These are phyloP conservation scores for Gymnorhina tibicen DNA, from an alignment of 2,113 vertebrate species.

Conservation along the genomic window DNA sequence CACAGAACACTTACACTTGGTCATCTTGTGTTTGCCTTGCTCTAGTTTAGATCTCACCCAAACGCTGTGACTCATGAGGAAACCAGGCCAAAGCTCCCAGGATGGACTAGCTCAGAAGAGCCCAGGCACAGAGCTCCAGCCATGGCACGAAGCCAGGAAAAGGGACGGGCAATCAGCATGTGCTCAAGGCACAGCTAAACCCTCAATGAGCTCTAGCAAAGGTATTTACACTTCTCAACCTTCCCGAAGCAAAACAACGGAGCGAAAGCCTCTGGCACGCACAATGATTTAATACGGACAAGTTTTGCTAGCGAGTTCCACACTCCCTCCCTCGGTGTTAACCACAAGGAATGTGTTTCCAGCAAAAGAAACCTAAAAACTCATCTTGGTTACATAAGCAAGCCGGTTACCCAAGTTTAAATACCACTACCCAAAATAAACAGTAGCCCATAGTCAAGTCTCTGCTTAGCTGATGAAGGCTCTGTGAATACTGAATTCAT, in stretches of 20 bases:
- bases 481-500: neutral
- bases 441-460: neutral
- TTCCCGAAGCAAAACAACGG: neutral
- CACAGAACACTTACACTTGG: neutral
- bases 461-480: neutral
- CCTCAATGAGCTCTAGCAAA: neutral
- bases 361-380: neutral
- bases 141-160: neutral
- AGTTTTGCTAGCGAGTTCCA: neutral
- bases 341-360: neutral
- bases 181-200: neutral
- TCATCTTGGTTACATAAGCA: neutral
- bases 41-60: neutral
- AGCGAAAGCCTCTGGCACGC: neutral
- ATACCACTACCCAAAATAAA: neutral
- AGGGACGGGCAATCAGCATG: fast-evolving
- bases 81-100: neutral
- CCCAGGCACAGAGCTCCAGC: neutral
- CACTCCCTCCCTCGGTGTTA: neutral
- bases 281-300: neutral
- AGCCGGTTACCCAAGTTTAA: neutral
- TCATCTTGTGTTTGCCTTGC: neutral
- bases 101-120: neutral
- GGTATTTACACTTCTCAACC: neutral
- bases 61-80: neutral